Evolutionary conservation across 2,888 invertebrate species (phyloP).

Genomic region (Rhyacophila evoluta): DNA sequence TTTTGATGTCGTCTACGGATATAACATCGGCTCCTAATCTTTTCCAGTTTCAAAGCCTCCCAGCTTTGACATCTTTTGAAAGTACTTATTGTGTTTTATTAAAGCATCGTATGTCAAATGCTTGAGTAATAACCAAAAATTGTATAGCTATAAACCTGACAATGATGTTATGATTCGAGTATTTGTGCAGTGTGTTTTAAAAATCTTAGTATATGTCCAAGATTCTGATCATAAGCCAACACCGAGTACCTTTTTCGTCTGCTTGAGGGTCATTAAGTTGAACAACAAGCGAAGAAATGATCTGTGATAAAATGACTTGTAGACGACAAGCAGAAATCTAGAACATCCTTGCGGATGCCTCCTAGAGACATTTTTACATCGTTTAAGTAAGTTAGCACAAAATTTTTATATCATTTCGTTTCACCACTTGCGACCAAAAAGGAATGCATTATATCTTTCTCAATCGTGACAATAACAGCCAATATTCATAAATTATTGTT

Average conservation of each 20-base stretch:
- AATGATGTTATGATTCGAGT: not conserved
- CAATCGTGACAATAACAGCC: too few relatives aligned
- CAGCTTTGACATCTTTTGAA: too few relatives aligned
- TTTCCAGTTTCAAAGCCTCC: too few relatives aligned
- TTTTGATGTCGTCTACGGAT: too few relatives aligned
- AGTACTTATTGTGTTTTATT: too few relatives aligned
- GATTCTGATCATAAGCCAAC: slow-evolving; percentile 43
- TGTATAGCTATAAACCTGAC: too few relatives aligned
- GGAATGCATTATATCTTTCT: not conserved
- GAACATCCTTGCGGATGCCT: not conserved
- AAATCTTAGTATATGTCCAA: not conserved
- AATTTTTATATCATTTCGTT: slow-evolving; percentile 8
- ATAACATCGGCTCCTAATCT: too few relatives aligned
- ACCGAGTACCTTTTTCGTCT: slow-evolving; percentile 50
- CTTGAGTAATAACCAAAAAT: too few relatives aligned
- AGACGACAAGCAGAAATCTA: slow-evolving; percentile 30
- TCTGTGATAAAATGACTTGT: slow-evolving; percentile 52
- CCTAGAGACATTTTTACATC: slow-evolving; percentile 7
- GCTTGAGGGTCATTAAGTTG: slow-evolving; percentile 51
- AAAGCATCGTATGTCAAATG: too few relatives aligned
- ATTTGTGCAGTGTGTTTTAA: not conserved
- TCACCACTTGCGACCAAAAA: not conserved
- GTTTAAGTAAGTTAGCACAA: slow-evolving; percentile 22
- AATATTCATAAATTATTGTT: too few relatives aligned
- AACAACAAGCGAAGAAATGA: slow-evolving; percentile 49